Evolutionary conservation across 2,888 invertebrate genomes (phyloP).

Genomic region (Pelosia muscerda): DNA sequence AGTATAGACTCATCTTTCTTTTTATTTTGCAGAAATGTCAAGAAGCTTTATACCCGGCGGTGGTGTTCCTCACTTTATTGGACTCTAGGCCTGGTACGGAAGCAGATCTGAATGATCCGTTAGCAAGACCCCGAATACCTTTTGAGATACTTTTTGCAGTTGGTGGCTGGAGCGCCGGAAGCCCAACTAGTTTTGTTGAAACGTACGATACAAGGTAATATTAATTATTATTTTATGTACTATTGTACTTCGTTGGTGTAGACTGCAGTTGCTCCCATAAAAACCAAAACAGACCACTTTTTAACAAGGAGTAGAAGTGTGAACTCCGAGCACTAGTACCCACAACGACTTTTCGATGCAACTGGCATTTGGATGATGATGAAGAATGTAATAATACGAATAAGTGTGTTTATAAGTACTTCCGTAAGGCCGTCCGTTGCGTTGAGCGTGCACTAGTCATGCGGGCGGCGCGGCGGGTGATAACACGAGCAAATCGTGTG

Average conservation of each 20-base stretch:
- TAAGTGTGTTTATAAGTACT: not conserved
- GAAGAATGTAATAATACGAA: too few species aligned
- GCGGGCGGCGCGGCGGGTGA: too few species aligned
- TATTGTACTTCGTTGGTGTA: too few species aligned
- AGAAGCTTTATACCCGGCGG: constrained; percentile 84
- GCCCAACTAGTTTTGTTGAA: constrained; percentile 92
- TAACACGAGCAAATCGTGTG: too few species aligned
- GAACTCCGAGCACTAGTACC: not conserved
- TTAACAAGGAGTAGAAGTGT: not conserved
- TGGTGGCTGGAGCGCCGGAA: constrained; percentile 95
- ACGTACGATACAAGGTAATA: constrained; percentile 91
- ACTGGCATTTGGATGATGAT: too few species aligned
- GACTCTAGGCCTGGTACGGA: constrained; percentile 82
- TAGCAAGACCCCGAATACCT: constrained; percentile 90
- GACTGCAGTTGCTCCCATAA: not conserved
- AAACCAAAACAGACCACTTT: not conserved
- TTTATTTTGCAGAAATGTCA: constrained; percentile 80
- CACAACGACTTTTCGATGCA: too few species aligned
- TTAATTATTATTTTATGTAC: not conserved
- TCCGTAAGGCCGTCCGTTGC: too few species aligned
- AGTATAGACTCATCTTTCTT: constrained; percentile 12
- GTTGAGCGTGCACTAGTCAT: too few species aligned
- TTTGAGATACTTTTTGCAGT: constrained; percentile 93
- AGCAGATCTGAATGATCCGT: constrained; percentile 85
- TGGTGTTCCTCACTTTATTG: constrained; percentile 83